Base-by-base conservation (phyloP, 1,140 invertebrate genomes). In the Eupeodes corollae region DNA sequence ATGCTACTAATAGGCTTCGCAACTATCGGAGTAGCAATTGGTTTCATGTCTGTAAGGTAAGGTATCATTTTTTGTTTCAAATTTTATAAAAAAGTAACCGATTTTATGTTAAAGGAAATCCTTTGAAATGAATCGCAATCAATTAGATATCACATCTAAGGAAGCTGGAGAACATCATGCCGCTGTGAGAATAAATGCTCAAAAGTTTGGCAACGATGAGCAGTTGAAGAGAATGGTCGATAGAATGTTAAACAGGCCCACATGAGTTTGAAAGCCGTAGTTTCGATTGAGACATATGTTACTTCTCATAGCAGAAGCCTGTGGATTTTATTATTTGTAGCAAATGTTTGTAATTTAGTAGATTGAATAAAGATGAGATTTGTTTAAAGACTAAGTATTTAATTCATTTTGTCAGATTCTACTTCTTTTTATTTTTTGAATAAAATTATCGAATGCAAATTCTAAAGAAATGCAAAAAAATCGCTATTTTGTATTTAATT, bases 31-130 rank as follows among this genome's bases (percentile, higher is more conserved):
- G 62, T 75, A 14, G 33, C 72, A n/a, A 55, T 79, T 18, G 77
- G 80, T 52, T 63, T 74, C 21, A 58, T 70, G 49, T 69, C 73
- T 3, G 73, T 79, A 40, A 76, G 70, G 79, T 80, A 67, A 58
- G 52, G 51, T 16, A 2, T 15, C 11, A 5, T 35, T 41, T n/a
- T 15, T 19, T 41, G 19, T 49, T 38, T 46, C 13, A 5, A 37
- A 1, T 9, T n/a, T 34, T 14, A 21, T 16, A 5, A 37, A 13
- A 43, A 5, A 0, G 1, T 12, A 12, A 12, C 44, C 32, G 6
- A 32, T 40, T 49, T 43, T 38, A 44, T 30, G n/a, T 46, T 54
- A 6, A 26, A 78, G 73, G 46, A 64, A 73, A 47, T 71, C 75
- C 3, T 70, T 75, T 41, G 53, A 67, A 3, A 49, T 71, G 13